These are phyloP conservation scores for Tenthredo distinguenda DNA, from an alignment of 2,888 invertebrate species.

Conservation along the genomic window DNA sequence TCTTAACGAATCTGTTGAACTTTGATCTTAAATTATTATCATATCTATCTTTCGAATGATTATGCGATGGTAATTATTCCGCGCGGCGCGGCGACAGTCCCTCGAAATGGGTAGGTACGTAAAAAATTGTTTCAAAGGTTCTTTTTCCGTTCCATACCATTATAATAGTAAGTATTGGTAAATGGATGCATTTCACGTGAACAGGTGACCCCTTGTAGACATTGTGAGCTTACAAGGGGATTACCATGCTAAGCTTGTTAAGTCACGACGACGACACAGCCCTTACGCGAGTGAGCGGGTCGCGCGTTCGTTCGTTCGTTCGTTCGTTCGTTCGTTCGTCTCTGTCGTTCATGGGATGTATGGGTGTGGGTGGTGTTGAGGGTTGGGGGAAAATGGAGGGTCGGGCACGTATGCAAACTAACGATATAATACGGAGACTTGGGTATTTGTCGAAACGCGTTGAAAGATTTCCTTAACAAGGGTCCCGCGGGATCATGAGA, in stretches of 20 bases:
- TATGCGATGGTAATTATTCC: neutral
- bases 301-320: conserved; percentile 57
- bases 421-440: conserved; percentile 47
- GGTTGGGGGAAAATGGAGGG: neutral
- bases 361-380: neutral
- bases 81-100: neutral
- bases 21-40: neutral
- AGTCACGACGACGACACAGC: conserved; percentile 72
- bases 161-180: conserved; percentile 65
- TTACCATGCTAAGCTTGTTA: conserved; percentile 78
- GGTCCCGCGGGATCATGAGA: conserved; percentile 55
- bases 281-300: conserved; percentile 39
- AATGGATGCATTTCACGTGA: conserved; percentile 77
- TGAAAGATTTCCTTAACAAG: conserved; percentile 57
- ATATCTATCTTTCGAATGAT: too few relatives aligned
- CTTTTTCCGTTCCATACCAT: conserved; percentile 32
- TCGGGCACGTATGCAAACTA: conserved; percentile 51
- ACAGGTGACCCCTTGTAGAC: conserved; percentile 78
- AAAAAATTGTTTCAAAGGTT: neutral
- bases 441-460: conserved; percentile 61
- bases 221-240: conserved; percentile 77
- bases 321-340: conserved; percentile 44
- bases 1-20: neutral
- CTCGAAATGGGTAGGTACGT: neutral
- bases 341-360: neutral